These are phyloP conservation scores for Epistrophe eligans DNA, from an alignment of 2,888 invertebrate species.

Conservation along the genomic window DNA sequence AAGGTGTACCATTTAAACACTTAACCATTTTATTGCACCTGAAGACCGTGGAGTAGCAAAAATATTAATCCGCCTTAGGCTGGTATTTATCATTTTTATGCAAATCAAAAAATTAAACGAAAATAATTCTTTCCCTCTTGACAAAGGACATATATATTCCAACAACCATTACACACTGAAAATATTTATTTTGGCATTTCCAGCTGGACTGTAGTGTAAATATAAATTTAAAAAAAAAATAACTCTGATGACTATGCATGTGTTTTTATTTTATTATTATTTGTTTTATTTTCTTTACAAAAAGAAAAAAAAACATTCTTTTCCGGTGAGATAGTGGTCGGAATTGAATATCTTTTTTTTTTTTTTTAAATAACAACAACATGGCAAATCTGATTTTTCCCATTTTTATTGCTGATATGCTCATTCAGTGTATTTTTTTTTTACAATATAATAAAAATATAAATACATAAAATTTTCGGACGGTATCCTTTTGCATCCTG, in stretches of 20 bases:
- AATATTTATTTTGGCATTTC: slow-evolving; percentile 2
- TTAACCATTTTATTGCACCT: background rate
- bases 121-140: background rate
- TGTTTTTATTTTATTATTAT: slow-evolving; percentile 18
- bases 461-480: background rate
- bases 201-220: slow-evolving; percentile 25
- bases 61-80: background rate
- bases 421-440: slow-evolving; percentile 21
- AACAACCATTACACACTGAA: background rate
- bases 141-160: background rate
- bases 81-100: background rate
- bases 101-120: background rate
- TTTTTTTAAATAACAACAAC: background rate
- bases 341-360: background rate
- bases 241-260: background rate
- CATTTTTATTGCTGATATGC: background rate
- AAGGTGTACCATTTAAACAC: background rate
- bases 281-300: background rate
- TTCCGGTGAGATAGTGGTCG: background rate
- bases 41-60: background rate
- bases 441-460: slow-evolving; percentile 1
- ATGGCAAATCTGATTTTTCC: slow-evolving; percentile 1
- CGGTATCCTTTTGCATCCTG: background rate
- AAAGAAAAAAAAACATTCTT: background rate
- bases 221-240: slow-evolving; percentile 6